A percentile compares a stretch with the other conserved stretches of the same genome.
Evolutionary conservation across 2,113 vertebrate species (phyloP).

Genomic region (Plotosus lineatus): DNA sequence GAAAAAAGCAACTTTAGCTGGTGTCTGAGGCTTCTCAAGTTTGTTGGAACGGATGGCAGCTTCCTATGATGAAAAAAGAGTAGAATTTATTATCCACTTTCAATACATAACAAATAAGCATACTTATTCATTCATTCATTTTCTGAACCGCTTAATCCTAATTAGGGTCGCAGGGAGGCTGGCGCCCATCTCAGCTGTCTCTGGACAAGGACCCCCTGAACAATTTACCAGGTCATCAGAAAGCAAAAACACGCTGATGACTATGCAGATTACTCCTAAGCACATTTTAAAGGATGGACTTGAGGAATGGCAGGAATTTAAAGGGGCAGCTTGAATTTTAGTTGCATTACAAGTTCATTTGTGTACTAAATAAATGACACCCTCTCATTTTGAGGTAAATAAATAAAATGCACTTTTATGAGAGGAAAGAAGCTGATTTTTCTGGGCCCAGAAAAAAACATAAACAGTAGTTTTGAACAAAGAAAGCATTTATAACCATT

Average conservation of each 20-base stretch:
- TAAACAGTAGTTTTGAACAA: not conserved
- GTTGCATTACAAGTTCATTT: not conserved
- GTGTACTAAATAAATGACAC: not conserved
- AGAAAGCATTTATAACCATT: no score
- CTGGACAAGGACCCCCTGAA: no score
- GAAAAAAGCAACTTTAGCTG: not conserved
- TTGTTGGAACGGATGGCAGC: slow-evolving; percentile 55
- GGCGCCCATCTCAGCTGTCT: no score
- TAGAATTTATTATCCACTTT: not conserved
- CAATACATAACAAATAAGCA: not conserved
- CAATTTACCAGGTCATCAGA: no score
- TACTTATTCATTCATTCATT: no score
- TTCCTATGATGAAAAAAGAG: slow-evolving; percentile 70
- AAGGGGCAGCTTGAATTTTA: not conserved
- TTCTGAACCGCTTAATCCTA: no score
- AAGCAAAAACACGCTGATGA: no score
- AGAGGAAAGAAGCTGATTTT: not conserved
- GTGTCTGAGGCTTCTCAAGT: slow-evolving; percentile 25
- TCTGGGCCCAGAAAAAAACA: not conserved
- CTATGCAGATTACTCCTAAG: no score
- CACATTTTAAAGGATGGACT: no score
- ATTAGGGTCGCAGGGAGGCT: no score
- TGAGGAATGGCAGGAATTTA: no score
- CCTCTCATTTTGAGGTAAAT: not conserved
- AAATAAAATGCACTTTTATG: not conserved